A percentile compares a stretch with the other conserved stretches of the same genome.
Evolutionary conservation across 1,140 invertebrate genomes (phyloP).

Genomic region (Panulirus ornatus): DNA sequence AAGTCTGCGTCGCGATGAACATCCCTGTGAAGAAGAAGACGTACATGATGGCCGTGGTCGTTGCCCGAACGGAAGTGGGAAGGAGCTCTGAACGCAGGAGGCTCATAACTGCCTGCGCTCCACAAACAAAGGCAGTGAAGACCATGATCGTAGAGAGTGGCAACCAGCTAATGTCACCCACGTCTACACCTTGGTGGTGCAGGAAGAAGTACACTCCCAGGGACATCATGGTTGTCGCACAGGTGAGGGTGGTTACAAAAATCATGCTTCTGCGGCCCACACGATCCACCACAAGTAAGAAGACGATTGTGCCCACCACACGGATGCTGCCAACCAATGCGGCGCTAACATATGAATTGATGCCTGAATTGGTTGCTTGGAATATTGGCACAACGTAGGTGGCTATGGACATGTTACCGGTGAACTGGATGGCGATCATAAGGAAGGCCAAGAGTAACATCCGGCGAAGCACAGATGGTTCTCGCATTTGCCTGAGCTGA

Average conservation of each 20-base stretch:
- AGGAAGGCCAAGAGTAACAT: constrained; percentile 58
- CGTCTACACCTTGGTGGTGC: constrained; percentile 10
- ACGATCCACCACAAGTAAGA: constrained; percentile 54
- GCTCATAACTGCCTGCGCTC: constrained; percentile 27
- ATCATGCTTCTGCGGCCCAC: constrained; percentile 47
- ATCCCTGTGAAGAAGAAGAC: constrained; percentile 61
- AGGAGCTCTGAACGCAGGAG: constrained; percentile 64
- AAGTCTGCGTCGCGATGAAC: constrained; percentile 52
- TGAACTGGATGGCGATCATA: constrained; percentile 65
- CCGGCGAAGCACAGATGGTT: constrained; percentile 46
- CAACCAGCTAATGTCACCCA: constrained; percentile 50
- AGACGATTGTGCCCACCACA: constrained; percentile 54
- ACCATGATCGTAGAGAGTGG: constrained; percentile 56
- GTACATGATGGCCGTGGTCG: constrained; percentile 54
- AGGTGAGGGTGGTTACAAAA: constrained; percentile 33
- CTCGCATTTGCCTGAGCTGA: constrained; percentile 55
- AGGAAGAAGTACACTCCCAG: constrained; percentile 69
- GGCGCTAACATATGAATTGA: constrained; percentile 59
- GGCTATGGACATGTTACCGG: constrained; percentile 65
- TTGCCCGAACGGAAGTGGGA: constrained; percentile 56
- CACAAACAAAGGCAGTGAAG: constrained; percentile 56
- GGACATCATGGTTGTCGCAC: constrained; percentile 26
- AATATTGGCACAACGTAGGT: constrained; percentile 70
- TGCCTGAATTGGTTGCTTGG: constrained; percentile 41
- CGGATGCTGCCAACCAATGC: constrained; percentile 51